These are phyloP conservation scores for Lordiphosa andalusiaca DNA, from an alignment of 2,888 invertebrate genomes.

Conservation along the genomic window DNA sequence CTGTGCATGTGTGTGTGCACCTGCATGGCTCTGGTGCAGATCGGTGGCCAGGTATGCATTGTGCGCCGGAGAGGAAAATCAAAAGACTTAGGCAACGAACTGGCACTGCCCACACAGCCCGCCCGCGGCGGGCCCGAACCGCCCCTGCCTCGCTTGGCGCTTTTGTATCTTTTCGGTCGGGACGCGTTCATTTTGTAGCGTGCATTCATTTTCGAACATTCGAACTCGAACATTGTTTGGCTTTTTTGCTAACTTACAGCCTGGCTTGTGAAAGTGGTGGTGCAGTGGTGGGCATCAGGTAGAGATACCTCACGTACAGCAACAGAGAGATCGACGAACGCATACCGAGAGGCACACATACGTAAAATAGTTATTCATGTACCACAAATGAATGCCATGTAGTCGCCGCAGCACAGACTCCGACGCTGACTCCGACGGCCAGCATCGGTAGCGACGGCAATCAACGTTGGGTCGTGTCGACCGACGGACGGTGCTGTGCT, in stretches of 20 bases:
- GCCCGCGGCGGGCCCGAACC: conserved; percentile 22
- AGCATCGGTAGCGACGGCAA: conserved; percentile 33
- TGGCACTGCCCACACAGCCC: neutral
- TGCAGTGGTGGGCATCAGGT: conserved; percentile 67
- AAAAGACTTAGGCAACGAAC: conserved; percentile 32
- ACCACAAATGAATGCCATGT: conserved; percentile 71
- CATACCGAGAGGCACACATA: conserved; percentile 23
- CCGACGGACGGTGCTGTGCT: conserved; percentile 50
- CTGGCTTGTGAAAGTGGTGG: conserved; percentile 66
- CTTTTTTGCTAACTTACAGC: conserved; percentile 39
- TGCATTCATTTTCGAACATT: conserved; percentile 71
- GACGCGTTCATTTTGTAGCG: conserved; percentile 57
- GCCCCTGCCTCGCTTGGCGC: conserved; percentile 41
- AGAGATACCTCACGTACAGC: conserved; percentile 38
- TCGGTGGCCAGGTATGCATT: conserved; percentile 52
- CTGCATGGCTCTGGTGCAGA: conserved; percentile 53
- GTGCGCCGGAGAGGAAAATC: conserved; percentile 8
- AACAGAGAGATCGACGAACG: conserved; percentile 19
- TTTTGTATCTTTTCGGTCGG: conserved; percentile 41
- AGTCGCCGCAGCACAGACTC: conserved; percentile 24
- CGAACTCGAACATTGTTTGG: conserved; percentile 43
- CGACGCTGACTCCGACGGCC: conserved; percentile 63
- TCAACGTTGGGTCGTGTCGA: conserved; percentile 59
- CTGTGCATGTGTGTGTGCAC: conserved; percentile 54
- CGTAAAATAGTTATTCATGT: conserved; percentile 68